Percentiles rank a stretch among this genome's conserved stretches.
These are phyloP conservation scores for Pollenia angustigena DNA, from an alignment of 2,888 invertebrate genomes.

Conservation along the genomic window DNA sequence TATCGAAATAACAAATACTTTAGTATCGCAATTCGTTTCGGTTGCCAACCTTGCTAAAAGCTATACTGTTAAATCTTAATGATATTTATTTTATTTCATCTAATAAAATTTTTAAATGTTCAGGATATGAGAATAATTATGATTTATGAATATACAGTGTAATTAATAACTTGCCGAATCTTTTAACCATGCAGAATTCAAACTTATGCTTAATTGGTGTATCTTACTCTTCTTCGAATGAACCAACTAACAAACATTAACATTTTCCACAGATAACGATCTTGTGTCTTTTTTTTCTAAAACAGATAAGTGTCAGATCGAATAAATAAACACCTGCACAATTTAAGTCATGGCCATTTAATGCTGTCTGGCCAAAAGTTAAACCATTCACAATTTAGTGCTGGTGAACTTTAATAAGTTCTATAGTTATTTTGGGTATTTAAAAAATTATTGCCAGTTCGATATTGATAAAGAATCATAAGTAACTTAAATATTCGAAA, in stretches of 20 bases:
- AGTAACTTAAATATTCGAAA: too few species aligned
- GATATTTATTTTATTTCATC: neutral
- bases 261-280: neutral
- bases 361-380: neutral
- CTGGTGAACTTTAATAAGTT: neutral
- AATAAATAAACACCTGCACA: constrained; percentile 1
- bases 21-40: too few species aligned
- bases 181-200: too few species aligned
- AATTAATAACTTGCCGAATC: too few species aligned
- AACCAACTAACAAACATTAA: neutral
- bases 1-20: too few species aligned
- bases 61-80: too few species aligned
- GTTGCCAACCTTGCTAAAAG: too few species aligned
- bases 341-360: neutral
- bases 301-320: neutral
- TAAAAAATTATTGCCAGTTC: too few species aligned
- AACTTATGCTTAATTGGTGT: too few species aligned
- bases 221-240: neutral
- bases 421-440: too few species aligned
- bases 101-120: constrained; percentile 17
- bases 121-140: constrained; percentile 21
- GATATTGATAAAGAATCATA: too few species aligned
- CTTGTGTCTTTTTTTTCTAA: neutral
- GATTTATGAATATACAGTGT: neutral
- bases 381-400: neutral